A percentile compares a stretch with the other conserved stretches of the same genome.
phyloP scores from a whole-genome alignment of 2,797 vertebrate species.

The Phalloptychus januarius region DNA sequence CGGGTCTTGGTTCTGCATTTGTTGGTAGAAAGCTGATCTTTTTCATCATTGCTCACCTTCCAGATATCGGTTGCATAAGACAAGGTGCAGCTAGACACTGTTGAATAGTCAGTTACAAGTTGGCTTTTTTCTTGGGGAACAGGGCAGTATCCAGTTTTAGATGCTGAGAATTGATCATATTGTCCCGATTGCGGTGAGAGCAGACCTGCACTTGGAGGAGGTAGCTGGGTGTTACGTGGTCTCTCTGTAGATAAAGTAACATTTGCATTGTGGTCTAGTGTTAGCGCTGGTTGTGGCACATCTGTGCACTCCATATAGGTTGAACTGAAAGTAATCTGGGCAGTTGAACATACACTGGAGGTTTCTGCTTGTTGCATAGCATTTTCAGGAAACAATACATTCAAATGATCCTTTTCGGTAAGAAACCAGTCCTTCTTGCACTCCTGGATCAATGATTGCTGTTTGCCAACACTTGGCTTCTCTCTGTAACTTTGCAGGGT shows the following conservation, averaged over 20 bases:
- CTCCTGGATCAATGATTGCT: constrained; percentile 13
- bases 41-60: constrained; percentile 8
- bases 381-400: constrained; percentile 7
- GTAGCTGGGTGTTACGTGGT: constrained; percentile 11
- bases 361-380: neutral
- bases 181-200: constrained; percentile 14
- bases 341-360: neutral
- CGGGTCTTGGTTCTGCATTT: constrained; percentile 61
- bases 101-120: neutral
- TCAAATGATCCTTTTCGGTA: constrained; percentile 16
- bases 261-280: constrained; percentile 69
- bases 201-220: neutral
- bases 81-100: neutral
- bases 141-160: neutral
- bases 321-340: constrained; percentile 24
- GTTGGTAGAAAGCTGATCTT: neutral
- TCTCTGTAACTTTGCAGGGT: constrained; percentile 6
- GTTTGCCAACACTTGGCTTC: constrained; percentile 14
- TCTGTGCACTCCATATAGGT: constrained; percentile 12
- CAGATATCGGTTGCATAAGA: constrained; percentile 16
- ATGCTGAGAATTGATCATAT: constrained; percentile 5
- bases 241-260: constrained; percentile 38
- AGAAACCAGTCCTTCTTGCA: constrained; percentile 3
- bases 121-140: neutral
- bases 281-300: constrained; percentile 31